Conservation (phyloP, 2,113 vertebrate species). For the Anguilla rostrata region DNA sequence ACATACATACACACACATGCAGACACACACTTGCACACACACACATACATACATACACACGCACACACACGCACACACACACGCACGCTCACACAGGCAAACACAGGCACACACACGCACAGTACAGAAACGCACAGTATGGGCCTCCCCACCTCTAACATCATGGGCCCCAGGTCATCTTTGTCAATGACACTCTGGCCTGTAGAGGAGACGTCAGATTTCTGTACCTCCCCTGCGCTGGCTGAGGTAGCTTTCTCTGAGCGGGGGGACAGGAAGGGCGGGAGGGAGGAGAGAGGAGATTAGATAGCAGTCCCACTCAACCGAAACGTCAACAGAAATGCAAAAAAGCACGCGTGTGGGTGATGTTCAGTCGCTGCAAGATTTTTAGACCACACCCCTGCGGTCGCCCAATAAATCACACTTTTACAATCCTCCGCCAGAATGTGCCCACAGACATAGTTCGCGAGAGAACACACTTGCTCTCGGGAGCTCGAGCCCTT, state of each 20-base stretch:
- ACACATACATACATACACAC: too few relatives aligned
- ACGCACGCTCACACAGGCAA: not conserved
- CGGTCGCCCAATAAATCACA: too few relatives aligned
- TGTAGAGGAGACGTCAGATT: constrained; percentile 95
- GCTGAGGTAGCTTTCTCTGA: constrained; percentile 92
- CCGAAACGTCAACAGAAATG: not conserved
- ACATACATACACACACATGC: too few relatives aligned
- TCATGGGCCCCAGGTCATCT: constrained; percentile 98
- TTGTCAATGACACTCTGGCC: constrained; percentile 99
- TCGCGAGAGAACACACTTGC: not conserved
- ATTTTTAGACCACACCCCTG: constrained; percentile 14
- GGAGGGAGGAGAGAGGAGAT: not conserved
- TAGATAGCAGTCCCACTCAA: constrained; percentile 28
- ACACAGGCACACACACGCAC: not conserved
- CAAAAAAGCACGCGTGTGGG: not conserved
- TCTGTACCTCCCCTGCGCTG: constrained; percentile 97
- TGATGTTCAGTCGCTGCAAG: too few relatives aligned
- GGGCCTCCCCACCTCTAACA: constrained; percentile 86
- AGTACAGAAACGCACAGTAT: not conserved
- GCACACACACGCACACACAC: too few relatives aligned
- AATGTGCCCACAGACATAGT: too few relatives aligned
- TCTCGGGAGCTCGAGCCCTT: not conserved
- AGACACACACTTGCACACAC: not conserved
- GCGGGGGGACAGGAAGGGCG: not conserved
- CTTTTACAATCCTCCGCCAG: too few relatives aligned